phyloP scores from a whole-genome alignment of 2,888 invertebrate genomes.

The Rhyacophila evoluta region DNA sequence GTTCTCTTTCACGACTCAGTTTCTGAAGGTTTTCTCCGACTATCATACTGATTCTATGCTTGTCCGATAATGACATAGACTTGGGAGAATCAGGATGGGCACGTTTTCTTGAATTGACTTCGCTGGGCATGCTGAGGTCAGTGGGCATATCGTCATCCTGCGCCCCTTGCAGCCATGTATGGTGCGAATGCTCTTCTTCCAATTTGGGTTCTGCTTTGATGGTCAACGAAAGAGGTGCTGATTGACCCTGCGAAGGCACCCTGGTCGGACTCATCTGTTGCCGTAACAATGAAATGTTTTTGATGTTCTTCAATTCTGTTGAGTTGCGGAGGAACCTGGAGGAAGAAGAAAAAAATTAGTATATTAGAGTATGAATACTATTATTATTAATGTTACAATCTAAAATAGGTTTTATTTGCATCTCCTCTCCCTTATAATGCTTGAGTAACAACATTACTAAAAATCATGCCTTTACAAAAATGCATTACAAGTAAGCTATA shows the following conservation, averaged over 20 bases:
- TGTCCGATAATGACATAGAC: conserved; percentile 61
- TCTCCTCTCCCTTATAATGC: too few species aligned
- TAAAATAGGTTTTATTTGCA: background rate
- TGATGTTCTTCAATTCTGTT: conserved; percentile 92
- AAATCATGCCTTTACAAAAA: too few species aligned
- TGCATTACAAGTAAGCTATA: too few species aligned
- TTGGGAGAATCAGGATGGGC: conserved; percentile 59
- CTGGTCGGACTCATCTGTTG: conserved; percentile 82
- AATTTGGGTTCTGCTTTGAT: conserved; percentile 67
- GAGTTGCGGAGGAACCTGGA: conserved; percentile 91
- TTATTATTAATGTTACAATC: too few species aligned
- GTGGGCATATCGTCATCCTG: conserved; percentile 78
- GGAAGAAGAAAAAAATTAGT: conserved; percentile 55
- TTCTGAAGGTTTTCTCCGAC: conserved; percentile 67
- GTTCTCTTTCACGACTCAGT: conserved; percentile 66
- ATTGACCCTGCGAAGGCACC: conserved; percentile 56
- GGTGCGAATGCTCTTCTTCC: conserved; percentile 60
- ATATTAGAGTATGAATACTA: too few species aligned
- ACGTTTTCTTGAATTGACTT: conserved; percentile 41
- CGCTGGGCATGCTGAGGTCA: conserved; percentile 73
- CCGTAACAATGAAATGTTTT: conserved; percentile 88
- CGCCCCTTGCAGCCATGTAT: conserved; percentile 62
- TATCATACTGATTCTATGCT: conserved; percentile 69
- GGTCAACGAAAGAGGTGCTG: conserved; percentile 58
- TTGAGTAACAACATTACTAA: too few species aligned